Evolutionary conservation across 37 sponge, comb jelly and placozoan species (phyloP).

Genomic region (Chondrosia reniformis): DNA sequence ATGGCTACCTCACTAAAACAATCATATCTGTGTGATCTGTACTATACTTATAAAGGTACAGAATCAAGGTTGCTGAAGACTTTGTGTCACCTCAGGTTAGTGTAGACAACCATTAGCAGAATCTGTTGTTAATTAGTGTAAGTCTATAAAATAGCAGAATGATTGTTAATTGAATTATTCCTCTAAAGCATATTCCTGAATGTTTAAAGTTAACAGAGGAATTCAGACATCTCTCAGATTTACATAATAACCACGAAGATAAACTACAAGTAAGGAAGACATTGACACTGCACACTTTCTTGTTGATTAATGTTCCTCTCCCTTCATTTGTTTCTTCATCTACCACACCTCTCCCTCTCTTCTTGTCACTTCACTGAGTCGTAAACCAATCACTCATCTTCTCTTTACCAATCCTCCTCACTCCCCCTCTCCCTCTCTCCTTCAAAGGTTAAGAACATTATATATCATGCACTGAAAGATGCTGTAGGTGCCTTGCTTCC

Average conservation of each 20-base stretch:
- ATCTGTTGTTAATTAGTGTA: too few species aligned
- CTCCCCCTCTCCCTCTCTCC: neutral
- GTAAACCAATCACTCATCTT: too few species aligned
- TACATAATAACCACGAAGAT: conserved; percentile 91
- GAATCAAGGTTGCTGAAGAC: conserved; percentile 95
- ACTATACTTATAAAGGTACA: conserved; percentile 60
- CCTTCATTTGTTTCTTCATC: neutral
- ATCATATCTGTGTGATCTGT: too few species aligned
- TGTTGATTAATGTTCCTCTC: neutral
- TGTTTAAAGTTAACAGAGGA: conserved; percentile 89
- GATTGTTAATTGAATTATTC: too few species aligned
- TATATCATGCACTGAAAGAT: conserved; percentile 90
- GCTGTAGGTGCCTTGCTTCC: conserved; percentile 58
- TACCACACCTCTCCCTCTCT: neutral
- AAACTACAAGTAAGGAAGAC: conserved; percentile 79
- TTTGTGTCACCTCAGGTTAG: conserved; percentile 95
- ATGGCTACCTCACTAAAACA: too few species aligned
- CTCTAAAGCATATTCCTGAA: conserved; percentile 75
- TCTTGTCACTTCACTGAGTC: neutral
- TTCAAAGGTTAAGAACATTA: conserved; percentile 87
- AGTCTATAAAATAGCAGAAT: too few species aligned
- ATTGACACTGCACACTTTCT: conserved; percentile 5
- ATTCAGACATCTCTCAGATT: conserved; percentile 83
- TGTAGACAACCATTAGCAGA: too few species aligned
- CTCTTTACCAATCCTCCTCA: too few species aligned